These are phyloP conservation scores for Crypturellus tataupa DNA, from an alignment of 2,797 vertebrate species.

Conservation along the genomic window DNA sequence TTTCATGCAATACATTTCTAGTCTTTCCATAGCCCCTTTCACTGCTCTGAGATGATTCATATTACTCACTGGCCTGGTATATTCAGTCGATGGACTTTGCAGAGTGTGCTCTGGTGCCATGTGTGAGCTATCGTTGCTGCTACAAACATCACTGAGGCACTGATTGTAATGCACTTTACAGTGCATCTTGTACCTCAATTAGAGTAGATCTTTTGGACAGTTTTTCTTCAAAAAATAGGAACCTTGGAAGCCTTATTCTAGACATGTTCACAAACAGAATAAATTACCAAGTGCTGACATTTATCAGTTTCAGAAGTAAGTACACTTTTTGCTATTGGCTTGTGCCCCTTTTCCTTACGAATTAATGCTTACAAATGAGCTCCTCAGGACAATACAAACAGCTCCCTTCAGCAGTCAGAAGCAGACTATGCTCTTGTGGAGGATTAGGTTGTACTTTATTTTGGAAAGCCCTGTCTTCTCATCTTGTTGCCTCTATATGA, in stretches of 20 bases:
- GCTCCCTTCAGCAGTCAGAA: not conserved
- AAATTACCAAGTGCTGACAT: not conserved
- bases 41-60: not conserved
- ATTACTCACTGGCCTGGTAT: not conserved
- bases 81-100: not conserved
- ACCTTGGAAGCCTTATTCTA: not conserved
- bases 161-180: not conserved
- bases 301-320: not conserved
- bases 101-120: not conserved
- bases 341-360: not conserved
- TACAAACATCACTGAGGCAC: not conserved
- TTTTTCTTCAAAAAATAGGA: not conserved
- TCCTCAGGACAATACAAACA: not conserved
- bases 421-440: not conserved
- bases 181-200: not conserved
- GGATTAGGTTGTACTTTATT: accelerated
- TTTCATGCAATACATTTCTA: not conserved
- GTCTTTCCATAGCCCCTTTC: not conserved
- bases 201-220: not conserved
- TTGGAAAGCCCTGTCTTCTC: not conserved
- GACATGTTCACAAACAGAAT: not conserved
- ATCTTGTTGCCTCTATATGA: not conserved
- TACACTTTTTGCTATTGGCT: not conserved
- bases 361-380: not conserved
- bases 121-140: not conserved